Conservation (phyloP, 2,888 invertebrate species). For the Lasioglossum calceatum region DNA sequence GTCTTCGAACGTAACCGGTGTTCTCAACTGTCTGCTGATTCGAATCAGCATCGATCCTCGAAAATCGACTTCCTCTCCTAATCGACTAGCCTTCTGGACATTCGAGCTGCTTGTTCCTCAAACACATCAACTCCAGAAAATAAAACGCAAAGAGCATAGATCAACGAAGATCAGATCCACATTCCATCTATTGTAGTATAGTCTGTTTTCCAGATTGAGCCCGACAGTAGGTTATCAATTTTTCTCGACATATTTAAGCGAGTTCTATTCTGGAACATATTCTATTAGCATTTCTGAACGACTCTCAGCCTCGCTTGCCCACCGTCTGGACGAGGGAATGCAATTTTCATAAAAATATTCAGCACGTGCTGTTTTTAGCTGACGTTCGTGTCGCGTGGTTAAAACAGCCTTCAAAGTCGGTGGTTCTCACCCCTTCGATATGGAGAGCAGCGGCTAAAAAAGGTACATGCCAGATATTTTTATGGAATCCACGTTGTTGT, state of each 20-base stretch:
- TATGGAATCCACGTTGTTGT: background rate
- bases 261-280: background rate
- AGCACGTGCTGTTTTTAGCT: background rate
- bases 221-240: background rate
- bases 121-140: background rate
- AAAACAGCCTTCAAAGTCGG: background rate
- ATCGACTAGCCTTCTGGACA: background rate
- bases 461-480: background rate
- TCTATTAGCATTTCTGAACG: background rate
- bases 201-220: background rate
- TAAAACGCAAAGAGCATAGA: background rate
- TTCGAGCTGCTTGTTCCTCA: background rate
- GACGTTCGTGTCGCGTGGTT: background rate
- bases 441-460: background rate
- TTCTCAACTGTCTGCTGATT: background rate
- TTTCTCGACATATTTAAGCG: background rate
- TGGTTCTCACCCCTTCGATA: background rate
- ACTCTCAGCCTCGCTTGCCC: background rate
- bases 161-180: no score
- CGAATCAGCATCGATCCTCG: background rate
- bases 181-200: no score
- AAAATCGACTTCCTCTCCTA: background rate
- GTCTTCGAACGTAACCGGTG: background rate
- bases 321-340: background rate
- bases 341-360: background rate